These are phyloP conservation scores for Discoglossus pictus DNA, from an alignment of 2,797 vertebrate species.

Conservation along the genomic window DNA sequence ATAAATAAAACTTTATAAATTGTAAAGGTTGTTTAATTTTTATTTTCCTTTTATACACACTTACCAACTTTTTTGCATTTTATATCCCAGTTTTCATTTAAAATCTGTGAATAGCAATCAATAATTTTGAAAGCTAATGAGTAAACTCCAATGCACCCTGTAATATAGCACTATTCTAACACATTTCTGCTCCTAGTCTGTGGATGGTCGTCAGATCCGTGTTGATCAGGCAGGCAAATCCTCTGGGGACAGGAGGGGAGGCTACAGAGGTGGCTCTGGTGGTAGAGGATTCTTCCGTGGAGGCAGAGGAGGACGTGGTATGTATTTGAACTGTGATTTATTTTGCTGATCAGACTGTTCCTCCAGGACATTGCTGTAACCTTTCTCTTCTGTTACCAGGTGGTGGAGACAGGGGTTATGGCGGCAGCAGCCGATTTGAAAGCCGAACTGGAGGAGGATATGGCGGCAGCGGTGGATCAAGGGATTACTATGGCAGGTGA, in stretches of 20 bases:
- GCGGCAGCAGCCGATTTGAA: conserved; percentile 71
- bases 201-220: conserved; percentile 88
- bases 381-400: conserved; percentile 33
- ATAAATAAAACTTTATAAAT: no score
- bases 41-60: background rate
- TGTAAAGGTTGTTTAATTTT: background rate
- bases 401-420: conserved; percentile 72
- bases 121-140: no score
- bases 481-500: conserved; percentile 71
- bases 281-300: conserved; percentile 81
- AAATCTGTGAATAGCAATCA: no score
- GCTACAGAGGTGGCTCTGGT: conserved; percentile 77
- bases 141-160: no score
- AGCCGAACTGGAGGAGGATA: conserved; percentile 72
- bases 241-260: conserved; percentile 77
- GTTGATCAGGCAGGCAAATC: conserved; percentile 95
- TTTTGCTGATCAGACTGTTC: background rate
- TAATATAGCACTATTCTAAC: background rate
- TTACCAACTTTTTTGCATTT: no score
- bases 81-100: no score
- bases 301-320: conserved; percentile 73
- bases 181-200: conserved; percentile 67
- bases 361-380: background rate
- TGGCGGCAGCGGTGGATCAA: conserved; percentile 67
- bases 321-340: conserved; percentile 13